Evolutionary conservation across 2,797 vertebrate genomes (phyloP).

Genomic region (Mycteria americana): DNA sequence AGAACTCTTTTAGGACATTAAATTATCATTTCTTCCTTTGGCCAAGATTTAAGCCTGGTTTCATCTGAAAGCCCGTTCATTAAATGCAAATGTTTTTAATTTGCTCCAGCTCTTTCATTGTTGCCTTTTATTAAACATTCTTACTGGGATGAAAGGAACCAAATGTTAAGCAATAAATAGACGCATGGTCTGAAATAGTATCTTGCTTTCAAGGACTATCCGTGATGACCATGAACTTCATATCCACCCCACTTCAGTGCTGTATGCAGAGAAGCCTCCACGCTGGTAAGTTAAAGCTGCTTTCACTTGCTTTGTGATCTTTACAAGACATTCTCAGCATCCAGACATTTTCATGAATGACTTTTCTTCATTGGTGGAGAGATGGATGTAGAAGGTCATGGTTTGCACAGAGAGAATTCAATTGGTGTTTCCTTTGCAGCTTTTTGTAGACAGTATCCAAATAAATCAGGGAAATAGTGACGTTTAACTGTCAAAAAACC

Average conservation of each 20-base stretch:
- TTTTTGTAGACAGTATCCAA: neutral
- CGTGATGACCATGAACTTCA: slow-evolving; percentile 94
- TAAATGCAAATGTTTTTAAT: neutral
- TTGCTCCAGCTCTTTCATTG: neutral
- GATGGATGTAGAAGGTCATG: neutral
- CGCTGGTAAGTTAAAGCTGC: slow-evolving; percentile 84
- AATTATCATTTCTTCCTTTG: neutral
- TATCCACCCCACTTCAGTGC: slow-evolving; percentile 95
- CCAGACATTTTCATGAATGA: neutral
- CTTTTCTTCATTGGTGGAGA: neutral
- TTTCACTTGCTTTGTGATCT: neutral
- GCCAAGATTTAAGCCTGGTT: neutral
- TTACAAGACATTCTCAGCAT: neutral
- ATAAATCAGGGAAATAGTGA: neutral
- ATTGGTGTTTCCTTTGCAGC: neutral
- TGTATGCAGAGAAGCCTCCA: slow-evolving; percentile 94
- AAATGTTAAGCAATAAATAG: neutral
- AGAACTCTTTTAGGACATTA: neutral
- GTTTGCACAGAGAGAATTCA: neutral
- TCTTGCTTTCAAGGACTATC: slow-evolving; percentile 84
- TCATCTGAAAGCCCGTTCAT: neutral
- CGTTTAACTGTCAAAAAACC: neutral
- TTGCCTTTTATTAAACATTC: neutral
- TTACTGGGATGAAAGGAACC: neutral
- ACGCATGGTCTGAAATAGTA: neutral